Percentiles rank a stretch among this genome's conserved stretches.
Conservation (phyloP, 2,888 invertebrate species). For the Marronus borbonicus region DNA sequence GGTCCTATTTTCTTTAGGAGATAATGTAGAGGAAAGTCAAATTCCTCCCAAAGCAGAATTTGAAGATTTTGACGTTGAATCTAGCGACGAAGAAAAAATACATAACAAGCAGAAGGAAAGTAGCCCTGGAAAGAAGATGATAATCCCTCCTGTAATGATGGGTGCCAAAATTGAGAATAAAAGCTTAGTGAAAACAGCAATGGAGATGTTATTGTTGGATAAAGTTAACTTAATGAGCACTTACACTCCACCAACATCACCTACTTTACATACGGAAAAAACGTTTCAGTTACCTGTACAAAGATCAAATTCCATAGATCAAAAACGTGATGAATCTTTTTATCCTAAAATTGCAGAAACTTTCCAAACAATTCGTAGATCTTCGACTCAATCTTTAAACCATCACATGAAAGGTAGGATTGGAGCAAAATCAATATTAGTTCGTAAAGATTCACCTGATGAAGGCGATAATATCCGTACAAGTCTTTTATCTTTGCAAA, state of each 20-base stretch:
- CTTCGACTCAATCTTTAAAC: slow-evolving; percentile 65
- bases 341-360: slow-evolving; percentile 53
- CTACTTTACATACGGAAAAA: slow-evolving; percentile 56
- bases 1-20: slow-evolving; percentile 38
- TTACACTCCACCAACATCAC: slow-evolving; percentile 63
- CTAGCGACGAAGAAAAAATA: slow-evolving; percentile 37
- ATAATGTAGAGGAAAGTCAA: slow-evolving; percentile 17
- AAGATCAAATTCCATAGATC: slow-evolving; percentile 51
- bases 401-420: slow-evolving; percentile 24
- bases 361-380: slow-evolving; percentile 59
- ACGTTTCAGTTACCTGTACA: slow-evolving; percentile 41
- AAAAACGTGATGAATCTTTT: slow-evolving; percentile 54
- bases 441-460: background rate
- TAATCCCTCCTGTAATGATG: slow-evolving; percentile 60
- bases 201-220: slow-evolving; percentile 66
- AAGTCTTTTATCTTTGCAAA: slow-evolving; percentile 49
- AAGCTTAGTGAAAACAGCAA: slow-evolving; percentile 65
- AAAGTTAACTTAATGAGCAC: slow-evolving; percentile 65
- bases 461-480: background rate
- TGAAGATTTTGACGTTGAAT: slow-evolving; percentile 51
- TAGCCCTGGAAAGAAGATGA: slow-evolving; percentile 51
- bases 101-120: background rate
- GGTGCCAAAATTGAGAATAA: slow-evolving; percentile 57
- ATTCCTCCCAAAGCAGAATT: slow-evolving; percentile 53
- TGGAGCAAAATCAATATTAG: background rate